phyloP scores from a whole-genome alignment of 2,888 invertebrate species.

The Agrochola circellaris region DNA sequence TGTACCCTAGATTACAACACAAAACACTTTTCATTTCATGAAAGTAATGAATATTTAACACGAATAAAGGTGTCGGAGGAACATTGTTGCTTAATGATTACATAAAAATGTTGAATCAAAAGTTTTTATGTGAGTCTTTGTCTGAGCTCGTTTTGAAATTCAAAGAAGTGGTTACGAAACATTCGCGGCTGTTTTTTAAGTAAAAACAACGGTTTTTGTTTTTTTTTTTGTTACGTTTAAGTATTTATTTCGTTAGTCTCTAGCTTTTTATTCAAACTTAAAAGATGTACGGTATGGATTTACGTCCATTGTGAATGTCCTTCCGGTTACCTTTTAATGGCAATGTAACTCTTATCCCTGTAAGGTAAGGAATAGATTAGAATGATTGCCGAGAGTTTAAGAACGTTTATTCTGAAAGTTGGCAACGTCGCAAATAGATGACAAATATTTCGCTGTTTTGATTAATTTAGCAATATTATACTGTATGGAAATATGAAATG shows the following conservation, averaged over 20 bases:
- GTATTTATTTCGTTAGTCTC: background rate
- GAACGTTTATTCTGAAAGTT: no score
- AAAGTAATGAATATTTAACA: background rate
- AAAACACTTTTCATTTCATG: background rate
- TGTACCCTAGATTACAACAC: background rate
- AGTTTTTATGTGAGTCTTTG: slow-evolving; percentile 20
- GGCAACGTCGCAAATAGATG: no score
- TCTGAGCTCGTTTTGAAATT: slow-evolving; percentile 21
- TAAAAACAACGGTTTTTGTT: background rate
- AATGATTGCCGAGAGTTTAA: background rate
- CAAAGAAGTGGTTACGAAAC: slow-evolving; percentile 6
- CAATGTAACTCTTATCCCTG: background rate
- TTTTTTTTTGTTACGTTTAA: background rate
- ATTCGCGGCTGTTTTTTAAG: background rate
- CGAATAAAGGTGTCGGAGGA: background rate
- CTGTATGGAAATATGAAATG: no score
- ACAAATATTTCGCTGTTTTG: no score
- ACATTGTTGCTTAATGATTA: slow-evolving; percentile 17
- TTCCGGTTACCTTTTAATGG: background rate
- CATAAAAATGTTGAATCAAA: background rate
- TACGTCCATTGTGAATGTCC: no score
- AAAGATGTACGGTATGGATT: no score
- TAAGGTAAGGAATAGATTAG: background rate
- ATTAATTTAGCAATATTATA: no score
- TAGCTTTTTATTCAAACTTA: background rate